Percentiles rank a stretch among this genome's conserved stretches.
phyloP scores from a whole-genome alignment of 2,888 invertebrate species.

The Myopa tessellatipennis region DNA sequence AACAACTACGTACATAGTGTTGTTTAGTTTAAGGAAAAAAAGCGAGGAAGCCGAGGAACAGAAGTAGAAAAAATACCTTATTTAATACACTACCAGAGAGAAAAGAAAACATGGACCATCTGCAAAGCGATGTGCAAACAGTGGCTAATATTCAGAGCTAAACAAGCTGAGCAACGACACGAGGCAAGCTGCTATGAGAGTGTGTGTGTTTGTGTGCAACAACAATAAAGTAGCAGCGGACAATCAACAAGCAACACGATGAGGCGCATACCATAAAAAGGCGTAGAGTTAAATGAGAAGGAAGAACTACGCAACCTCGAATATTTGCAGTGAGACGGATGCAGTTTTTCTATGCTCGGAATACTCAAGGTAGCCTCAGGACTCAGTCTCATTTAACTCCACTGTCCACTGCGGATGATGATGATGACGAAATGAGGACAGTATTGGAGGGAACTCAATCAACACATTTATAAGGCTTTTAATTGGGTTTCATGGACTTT shows the following conservation, averaged over 20 bases:
- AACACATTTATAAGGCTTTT: too few species aligned
- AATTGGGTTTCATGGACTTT: too few species aligned
- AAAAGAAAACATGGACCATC: background rate
- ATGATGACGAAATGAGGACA: too few species aligned
- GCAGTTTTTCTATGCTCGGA: background rate
- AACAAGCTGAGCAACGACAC: background rate
- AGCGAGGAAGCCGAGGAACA: background rate
- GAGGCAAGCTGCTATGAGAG: background rate
- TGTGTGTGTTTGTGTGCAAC: too few species aligned
- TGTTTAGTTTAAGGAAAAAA: background rate
- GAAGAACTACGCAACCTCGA: background rate
- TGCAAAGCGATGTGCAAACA: too few species aligned
- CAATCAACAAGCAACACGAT: too few species aligned
- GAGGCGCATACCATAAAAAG: background rate
- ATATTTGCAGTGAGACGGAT: too few species aligned
- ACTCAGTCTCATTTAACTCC: too few species aligned
- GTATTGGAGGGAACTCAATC: too few species aligned
- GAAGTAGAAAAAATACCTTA: background rate
- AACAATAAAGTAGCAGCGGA: too few species aligned
- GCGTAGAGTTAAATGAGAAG: background rate
- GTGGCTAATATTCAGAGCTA: slow-evolving; percentile 15
- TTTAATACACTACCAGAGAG: background rate
- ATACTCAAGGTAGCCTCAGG: too few species aligned
- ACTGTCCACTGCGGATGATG: too few species aligned
- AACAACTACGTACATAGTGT: background rate